These are phyloP conservation scores for Siniperca undulata DNA, from an alignment of 2,797 vertebrate genomes.

Conservation along the genomic window DNA sequence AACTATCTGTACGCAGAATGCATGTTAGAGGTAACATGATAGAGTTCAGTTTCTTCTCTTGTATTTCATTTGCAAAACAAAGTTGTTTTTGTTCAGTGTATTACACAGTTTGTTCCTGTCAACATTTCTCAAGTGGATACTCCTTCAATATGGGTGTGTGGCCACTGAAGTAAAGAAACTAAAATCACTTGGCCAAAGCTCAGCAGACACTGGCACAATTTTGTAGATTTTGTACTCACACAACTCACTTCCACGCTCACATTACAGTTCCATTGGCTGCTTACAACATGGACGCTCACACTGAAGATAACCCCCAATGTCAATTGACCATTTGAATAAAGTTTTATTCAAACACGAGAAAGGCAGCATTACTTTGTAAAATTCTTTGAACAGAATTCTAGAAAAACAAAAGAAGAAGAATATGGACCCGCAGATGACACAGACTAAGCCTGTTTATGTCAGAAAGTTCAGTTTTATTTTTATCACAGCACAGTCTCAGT, in stretches of 20 bases:
- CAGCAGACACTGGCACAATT: no score
- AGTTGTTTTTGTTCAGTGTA: not conserved
- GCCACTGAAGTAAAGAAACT: not conserved
- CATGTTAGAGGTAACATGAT: not conserved
- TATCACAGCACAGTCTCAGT: not conserved
- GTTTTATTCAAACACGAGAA: not conserved
- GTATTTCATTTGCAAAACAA: not conserved
- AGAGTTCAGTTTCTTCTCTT: not conserved
- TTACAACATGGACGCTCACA: not conserved
- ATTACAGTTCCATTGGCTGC: not conserved
- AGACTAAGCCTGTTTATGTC: not conserved
- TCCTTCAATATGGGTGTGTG: not conserved
- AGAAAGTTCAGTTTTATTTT: not conserved
- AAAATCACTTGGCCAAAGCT: no score
- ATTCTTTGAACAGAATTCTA: not conserved
- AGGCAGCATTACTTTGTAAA: not conserved
- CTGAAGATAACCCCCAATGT: not conserved
- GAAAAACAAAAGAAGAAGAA: no score
- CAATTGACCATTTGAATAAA: not conserved
- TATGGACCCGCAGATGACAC: no score
- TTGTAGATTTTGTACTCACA: no score
- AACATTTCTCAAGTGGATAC: not conserved
- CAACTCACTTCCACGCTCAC: no score
- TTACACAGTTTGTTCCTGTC: not conserved
- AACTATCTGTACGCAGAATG: not conserved